Evolutionary conservation across 2,888 invertebrate genomes (phyloP).

Genomic region (Protophormia terraenovae): DNA sequence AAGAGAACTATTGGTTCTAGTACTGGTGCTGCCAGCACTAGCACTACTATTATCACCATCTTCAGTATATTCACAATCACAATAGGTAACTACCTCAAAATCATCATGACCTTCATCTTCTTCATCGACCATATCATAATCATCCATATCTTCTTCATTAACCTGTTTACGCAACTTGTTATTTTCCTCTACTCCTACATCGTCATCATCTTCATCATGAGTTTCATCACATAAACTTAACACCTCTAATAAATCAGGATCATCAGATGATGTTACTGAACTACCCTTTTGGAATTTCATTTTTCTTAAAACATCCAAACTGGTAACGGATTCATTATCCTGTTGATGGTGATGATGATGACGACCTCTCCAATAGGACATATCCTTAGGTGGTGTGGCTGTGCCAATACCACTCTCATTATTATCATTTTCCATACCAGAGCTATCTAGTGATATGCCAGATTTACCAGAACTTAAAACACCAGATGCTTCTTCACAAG

Average conservation of each 20-base stretch:
- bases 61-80: slow-evolving; percentile 78
- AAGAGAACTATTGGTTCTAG: slow-evolving; percentile 62
- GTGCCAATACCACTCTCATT: slow-evolving; percentile 81
- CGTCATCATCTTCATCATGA: slow-evolving; percentile 75
- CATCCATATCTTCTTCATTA: slow-evolving; percentile 63
- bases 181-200: slow-evolving; percentile 70
- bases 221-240: slow-evolving; percentile 78
- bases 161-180: slow-evolving; percentile 40
- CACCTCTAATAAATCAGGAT: slow-evolving; percentile 80
- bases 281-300: slow-evolving; percentile 80
- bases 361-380: slow-evolving; percentile 77
- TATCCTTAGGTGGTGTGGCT: slow-evolving; percentile 80
- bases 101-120: slow-evolving; percentile 78
- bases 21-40: slow-evolving; percentile 69
- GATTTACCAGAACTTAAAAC: slow-evolving; percentile 81
- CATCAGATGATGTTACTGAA: slow-evolving; percentile 79
- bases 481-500: slow-evolving; percentile 80
- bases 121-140: slow-evolving; percentile 70
- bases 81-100: slow-evolving; percentile 75
- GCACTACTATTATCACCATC: slow-evolving; percentile 76
- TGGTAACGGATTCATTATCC: slow-evolving; percentile 79
- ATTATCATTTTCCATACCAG: slow-evolving; percentile 80
- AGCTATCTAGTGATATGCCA: slow-evolving; percentile 80
- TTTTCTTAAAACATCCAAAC: slow-evolving; percentile 78
- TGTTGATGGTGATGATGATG: slow-evolving; percentile 70